Conservation (phyloP, 1,140 invertebrate species). For the Condylostylus longicornis region DNA sequence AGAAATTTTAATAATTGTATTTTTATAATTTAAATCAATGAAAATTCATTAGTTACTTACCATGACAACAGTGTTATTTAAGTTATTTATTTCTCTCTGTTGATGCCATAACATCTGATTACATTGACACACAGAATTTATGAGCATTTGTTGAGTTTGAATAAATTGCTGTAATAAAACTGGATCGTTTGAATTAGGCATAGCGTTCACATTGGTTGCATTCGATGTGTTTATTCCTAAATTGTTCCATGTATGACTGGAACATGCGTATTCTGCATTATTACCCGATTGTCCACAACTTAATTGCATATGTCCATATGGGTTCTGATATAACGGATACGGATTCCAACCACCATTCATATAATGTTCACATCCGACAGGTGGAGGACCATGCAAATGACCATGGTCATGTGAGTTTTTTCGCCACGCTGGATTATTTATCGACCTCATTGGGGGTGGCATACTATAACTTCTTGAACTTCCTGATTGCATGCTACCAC, state of each 20-base stretch:
- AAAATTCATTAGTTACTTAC: conserved; percentile 12
- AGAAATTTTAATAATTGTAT: background rate
- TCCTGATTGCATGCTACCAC: conserved; percentile 25
- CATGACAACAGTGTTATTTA: conserved; percentile 23
- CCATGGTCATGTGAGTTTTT: conserved; percentile 10
- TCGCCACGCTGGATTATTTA: conserved; percentile 21
- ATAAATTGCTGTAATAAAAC: conserved; percentile 37
- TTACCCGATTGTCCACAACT: too few relatives aligned
- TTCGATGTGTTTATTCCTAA: too few relatives aligned
- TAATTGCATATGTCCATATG: too few relatives aligned
- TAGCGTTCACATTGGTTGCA: too few relatives aligned
- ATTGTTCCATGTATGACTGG: too few relatives aligned
- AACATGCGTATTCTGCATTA: too few relatives aligned
- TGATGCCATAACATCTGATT: conserved; percentile 46
- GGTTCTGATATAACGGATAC: too few relatives aligned
- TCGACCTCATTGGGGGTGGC: conserved; percentile 26
- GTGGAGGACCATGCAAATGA: background rate
- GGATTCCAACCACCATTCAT: too few relatives aligned
- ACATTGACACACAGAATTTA: conserved; percentile 44
- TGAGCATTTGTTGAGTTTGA: conserved; percentile 44
- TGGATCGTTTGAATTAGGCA: too few relatives aligned
- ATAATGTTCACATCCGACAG: background rate
- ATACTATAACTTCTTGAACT: conserved; percentile 27
- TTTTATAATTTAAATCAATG: background rate
- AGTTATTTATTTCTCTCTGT: conserved; percentile 39